Evolutionary conservation across 1,140 invertebrate species (phyloP).

Genomic region (Formica selysi): DNA sequence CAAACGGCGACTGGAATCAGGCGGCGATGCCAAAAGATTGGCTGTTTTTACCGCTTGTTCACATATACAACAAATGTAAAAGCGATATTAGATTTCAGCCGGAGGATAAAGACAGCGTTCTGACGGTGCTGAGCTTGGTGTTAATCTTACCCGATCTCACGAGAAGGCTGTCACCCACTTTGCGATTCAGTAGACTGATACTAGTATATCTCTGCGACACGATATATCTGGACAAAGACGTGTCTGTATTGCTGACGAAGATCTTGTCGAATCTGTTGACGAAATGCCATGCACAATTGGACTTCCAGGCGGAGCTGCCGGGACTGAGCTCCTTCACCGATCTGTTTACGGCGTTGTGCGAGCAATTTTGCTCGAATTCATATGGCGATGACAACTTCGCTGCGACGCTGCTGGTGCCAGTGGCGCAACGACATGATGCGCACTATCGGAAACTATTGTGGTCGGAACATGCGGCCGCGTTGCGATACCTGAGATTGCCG

Average conservation of each 20-base stretch:
- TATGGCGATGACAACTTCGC: slow-evolving; percentile 94
- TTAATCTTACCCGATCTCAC: slow-evolving; percentile 79
- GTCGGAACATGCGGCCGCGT: slow-evolving; percentile 92
- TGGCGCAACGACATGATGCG: slow-evolving; percentile 92
- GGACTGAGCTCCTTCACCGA: slow-evolving; percentile 86
- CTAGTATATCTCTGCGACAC: slow-evolving; percentile 82
- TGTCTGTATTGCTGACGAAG: slow-evolving; percentile 73
- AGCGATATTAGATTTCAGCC: slow-evolving; percentile 66
- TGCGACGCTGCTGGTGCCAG: slow-evolving; percentile 91
- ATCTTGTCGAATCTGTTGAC: slow-evolving; percentile 74
- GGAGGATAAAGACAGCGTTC: slow-evolving; percentile 72
- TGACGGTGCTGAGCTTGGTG: slow-evolving; percentile 78
- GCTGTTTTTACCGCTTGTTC: slow-evolving; percentile 89
- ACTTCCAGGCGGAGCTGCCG: slow-evolving; percentile 79
- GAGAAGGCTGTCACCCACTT: slow-evolving; percentile 75
- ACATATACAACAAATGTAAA: slow-evolving; percentile 86
- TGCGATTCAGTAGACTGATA: slow-evolving; percentile 82
- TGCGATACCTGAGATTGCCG: slow-evolving; percentile 90
- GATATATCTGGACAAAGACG: slow-evolving; percentile 74
- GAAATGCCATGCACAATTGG: slow-evolving; percentile 75
- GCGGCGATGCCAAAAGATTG: slow-evolving; percentile 89
- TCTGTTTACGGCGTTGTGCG: slow-evolving; percentile 91
- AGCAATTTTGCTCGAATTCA: slow-evolving; percentile 94
- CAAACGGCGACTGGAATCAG: slow-evolving; percentile 79
- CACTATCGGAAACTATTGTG: slow-evolving; percentile 92